A percentile compares a stretch with the other conserved stretches of the same genome.
Conservation (phyloP, 2,888 invertebrate genomes). For the Antheraea assamensis region DNA sequence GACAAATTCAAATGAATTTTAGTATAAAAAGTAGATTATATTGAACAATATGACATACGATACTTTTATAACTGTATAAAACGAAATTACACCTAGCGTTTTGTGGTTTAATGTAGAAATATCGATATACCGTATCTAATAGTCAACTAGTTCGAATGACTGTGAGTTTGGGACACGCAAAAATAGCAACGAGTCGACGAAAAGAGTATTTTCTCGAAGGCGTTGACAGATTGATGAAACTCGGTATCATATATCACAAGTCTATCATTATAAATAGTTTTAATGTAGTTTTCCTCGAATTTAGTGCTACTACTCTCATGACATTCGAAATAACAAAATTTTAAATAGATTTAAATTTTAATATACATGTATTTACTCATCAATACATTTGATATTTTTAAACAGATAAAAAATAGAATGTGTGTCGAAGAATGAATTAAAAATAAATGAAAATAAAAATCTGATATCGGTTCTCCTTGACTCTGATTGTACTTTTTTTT, state of each 20-base stretch:
- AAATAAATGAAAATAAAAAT: no score
- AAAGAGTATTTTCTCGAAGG: constrained; percentile 14
- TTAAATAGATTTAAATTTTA: neutral
- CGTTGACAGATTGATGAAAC: constrained; percentile 14
- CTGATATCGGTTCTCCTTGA: no score
- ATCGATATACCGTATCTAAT: constrained; percentile 9
- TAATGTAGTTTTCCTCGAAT: neutral
- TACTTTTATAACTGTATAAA: no score
- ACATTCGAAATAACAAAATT: neutral
- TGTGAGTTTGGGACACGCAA: constrained; percentile 16
- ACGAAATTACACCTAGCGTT: no score
- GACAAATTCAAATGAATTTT: no score
- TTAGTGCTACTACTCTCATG: neutral
- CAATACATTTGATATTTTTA: no score
- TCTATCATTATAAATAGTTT: neutral
- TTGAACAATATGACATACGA: no score
- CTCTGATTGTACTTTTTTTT: no score
- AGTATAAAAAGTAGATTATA: no score
- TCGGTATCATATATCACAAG: constrained; percentile 2
- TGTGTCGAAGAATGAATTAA: neutral
- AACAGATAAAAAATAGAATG: neutral
- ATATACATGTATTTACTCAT: neutral
- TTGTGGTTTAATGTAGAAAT: no score
- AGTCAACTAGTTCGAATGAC: constrained; percentile 23
- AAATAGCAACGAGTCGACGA: constrained; percentile 16